Evolutionary conservation across 2,113 vertebrate species (phyloP).

Genomic region (Leiothrix lutea): DNA sequence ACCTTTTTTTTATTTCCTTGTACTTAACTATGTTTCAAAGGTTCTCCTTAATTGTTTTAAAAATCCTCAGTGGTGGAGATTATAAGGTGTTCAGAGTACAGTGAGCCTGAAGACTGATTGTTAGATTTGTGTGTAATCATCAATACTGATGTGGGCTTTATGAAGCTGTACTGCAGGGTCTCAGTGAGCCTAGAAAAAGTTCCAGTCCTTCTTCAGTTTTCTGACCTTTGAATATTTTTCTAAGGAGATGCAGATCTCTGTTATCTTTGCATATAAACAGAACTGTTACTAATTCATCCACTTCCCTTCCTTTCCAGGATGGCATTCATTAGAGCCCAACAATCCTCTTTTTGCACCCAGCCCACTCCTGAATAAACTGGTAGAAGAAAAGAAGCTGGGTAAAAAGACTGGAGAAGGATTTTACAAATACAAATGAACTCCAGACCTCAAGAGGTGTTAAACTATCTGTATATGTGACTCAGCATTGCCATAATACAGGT

Average conservation of each 20-base stretch:
- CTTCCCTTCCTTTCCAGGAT: conserved; percentile 77
- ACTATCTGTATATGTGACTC: background rate
- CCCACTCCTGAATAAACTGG: conserved; percentile 83
- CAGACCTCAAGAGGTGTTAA: background rate
- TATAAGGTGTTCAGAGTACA: background rate
- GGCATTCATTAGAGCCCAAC: conserved; percentile 79
- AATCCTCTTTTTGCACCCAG: conserved; percentile 86
- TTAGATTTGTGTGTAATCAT: background rate
- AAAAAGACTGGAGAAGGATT: conserved; percentile 94
- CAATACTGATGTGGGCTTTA: background rate
- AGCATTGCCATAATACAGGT: background rate
- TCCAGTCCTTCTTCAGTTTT: background rate
- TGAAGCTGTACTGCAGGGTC: background rate
- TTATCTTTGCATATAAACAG: background rate
- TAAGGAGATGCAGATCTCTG: background rate
- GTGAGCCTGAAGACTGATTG: background rate
- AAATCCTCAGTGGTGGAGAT: background rate
- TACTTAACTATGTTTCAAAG: background rate
- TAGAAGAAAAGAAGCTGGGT: conserved; percentile 89
- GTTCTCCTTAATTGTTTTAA: background rate
- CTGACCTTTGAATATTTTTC: background rate
- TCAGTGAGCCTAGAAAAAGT: background rate
- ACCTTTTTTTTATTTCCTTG: background rate
- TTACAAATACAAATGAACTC: conserved; percentile 88
- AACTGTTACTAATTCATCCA: background rate